Evolutionary conservation across 2,113 vertebrate species (phyloP).

Genomic region (Acanthisitta chloris): DNA sequence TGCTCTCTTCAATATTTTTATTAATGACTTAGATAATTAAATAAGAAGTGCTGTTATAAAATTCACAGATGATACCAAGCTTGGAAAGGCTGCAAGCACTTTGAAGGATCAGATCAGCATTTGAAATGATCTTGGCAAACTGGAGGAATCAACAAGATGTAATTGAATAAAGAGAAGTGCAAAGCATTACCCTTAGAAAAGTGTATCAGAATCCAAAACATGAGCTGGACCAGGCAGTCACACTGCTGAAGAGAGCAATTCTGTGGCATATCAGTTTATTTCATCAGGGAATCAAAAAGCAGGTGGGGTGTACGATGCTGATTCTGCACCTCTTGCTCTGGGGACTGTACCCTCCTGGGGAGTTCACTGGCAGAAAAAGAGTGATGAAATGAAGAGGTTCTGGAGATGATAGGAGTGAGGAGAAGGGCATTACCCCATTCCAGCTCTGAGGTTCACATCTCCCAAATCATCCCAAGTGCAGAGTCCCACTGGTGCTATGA

Average conservation of each 20-base stretch:
- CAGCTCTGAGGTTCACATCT: not conserved
- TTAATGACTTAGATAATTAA: not conserved
- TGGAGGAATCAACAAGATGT: not conserved
- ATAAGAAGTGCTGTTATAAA: not conserved
- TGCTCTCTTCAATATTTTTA: not conserved
- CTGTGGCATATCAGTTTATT: not conserved
- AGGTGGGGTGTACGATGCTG: not conserved
- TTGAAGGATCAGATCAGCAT: not conserved
- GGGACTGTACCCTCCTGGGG: not conserved
- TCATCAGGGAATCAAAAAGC: not conserved
- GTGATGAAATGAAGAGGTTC: not conserved
- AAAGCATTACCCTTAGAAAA: not conserved
- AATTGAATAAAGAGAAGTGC: not conserved
- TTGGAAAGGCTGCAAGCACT: not conserved
- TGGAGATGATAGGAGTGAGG: not conserved
- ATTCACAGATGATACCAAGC: not conserved
- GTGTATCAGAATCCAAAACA: not conserved
- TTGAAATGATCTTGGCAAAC: conserved; percentile 3
- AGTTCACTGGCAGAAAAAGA: not conserved
- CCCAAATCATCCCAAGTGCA: not conserved
- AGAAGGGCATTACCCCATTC: not conserved
- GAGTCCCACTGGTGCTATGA: not conserved
- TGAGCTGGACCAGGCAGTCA: not conserved
- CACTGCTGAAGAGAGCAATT: not conserved
- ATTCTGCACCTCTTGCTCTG: not conserved